Percentiles rank a stretch among this genome's conserved stretches.
Evolutionary conservation across 2,888 invertebrate genomes (phyloP).

Genomic region (Urechis unicinctus): DNA sequence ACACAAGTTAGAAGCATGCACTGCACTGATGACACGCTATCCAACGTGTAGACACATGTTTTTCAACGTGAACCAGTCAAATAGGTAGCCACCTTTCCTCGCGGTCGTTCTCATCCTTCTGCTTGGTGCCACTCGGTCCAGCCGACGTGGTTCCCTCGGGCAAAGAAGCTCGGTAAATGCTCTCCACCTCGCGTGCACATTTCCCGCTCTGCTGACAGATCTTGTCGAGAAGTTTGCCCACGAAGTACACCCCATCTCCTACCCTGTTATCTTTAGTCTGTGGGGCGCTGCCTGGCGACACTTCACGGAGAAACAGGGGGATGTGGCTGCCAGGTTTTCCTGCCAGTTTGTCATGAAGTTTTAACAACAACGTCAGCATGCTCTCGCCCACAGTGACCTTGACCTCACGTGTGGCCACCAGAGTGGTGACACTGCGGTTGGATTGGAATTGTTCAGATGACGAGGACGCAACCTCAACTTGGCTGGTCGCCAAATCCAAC

Average conservation of each 20-base stretch:
- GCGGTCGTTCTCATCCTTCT: background rate
- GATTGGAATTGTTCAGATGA: no score
- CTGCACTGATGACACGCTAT: background rate
- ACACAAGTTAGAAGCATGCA: background rate
- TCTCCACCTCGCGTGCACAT: slow-evolving; percentile 54
- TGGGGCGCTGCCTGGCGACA: background rate
- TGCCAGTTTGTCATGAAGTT: slow-evolving; percentile 82
- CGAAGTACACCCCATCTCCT: slow-evolving; percentile 84
- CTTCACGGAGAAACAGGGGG: background rate
- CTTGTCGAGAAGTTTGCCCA: slow-evolving; percentile 67
- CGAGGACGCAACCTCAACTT: slow-evolving; percentile 1
- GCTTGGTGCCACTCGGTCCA: background rate
- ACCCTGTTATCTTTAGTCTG: slow-evolving; percentile 43
- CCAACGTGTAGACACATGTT: no score
- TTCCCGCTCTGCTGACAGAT: slow-evolving; percentile 20
- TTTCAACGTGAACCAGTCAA: background rate
- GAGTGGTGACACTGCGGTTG: no score
- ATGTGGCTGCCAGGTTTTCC: slow-evolving; percentile 63
- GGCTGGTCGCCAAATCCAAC: background rate
- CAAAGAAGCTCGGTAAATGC: background rate
- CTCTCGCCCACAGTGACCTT: slow-evolving; percentile 55
- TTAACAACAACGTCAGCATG: slow-evolving; percentile 79
- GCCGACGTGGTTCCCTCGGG: background rate
- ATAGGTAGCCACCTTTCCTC: slow-evolving; percentile 1
- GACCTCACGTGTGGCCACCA: background rate